Percentiles rank a stretch among this genome's conserved stretches.
phyloP scores from a whole-genome alignment of 2,888 invertebrate genomes.

The Andrena praecox region DNA sequence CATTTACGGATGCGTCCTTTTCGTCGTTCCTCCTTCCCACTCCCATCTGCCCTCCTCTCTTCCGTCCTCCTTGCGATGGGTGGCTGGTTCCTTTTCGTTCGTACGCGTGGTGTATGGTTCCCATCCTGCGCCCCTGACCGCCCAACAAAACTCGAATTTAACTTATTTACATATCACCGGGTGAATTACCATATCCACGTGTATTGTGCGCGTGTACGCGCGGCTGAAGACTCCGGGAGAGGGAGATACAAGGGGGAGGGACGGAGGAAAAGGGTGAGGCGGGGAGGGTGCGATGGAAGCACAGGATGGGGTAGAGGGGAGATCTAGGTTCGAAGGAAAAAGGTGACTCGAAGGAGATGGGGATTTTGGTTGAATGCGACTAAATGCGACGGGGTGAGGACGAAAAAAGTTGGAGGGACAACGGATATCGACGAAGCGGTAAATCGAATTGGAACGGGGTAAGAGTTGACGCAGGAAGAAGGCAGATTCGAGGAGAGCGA shows the following conservation, averaged over 20 bases:
- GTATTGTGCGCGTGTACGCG: slow-evolving; percentile 57
- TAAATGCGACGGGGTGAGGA: no score
- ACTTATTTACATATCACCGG: slow-evolving; percentile 84
- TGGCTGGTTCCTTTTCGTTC: slow-evolving; percentile 64
- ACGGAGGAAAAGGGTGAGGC: neutral
- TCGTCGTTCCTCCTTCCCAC: slow-evolving; percentile 53
- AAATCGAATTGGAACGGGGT: neutral
- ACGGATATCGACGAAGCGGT: no score
- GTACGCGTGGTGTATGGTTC: slow-evolving; percentile 75
- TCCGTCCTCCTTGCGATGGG: slow-evolving; percentile 50
- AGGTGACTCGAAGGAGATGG: neutral
- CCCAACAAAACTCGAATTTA: slow-evolving; percentile 84
- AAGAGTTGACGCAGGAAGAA: neutral
- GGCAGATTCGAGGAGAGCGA: neutral
- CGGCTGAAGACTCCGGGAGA: slow-evolving; percentile 40
- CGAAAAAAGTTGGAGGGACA: no score
- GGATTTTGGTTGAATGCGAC: no score
- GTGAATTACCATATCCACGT: slow-evolving; percentile 83
- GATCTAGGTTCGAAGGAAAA: slow-evolving; percentile 4
- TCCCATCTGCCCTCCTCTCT: slow-evolving; percentile 48
- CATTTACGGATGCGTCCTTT: slow-evolving; percentile 61
- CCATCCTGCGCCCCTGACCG: slow-evolving; percentile 75
- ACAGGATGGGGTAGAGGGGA: slow-evolving; percentile 1
- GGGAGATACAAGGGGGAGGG: slow-evolving; percentile 9
- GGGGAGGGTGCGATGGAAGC: neutral